Evolutionary conservation across 2,113 vertebrate genomes (phyloP).

Genomic region (Callaeas wilsoni): DNA sequence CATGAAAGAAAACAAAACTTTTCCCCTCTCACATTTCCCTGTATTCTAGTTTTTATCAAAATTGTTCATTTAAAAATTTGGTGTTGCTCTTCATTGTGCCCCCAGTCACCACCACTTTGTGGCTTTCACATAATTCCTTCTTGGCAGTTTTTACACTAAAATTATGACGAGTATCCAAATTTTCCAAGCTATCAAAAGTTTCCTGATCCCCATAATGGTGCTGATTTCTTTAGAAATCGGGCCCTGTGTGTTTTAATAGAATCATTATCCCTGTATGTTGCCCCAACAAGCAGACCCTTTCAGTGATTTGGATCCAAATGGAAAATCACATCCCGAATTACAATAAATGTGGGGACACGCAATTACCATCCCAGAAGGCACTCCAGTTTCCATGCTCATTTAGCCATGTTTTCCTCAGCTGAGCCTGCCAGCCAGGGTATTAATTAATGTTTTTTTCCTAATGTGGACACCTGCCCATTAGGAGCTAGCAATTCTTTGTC

Average conservation of each 20-base stretch:
- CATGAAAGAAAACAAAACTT: background rate
- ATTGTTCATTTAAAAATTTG: background rate
- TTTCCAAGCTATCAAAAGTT: background rate
- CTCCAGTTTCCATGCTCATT: conserved; percentile 15
- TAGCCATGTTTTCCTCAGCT: conserved; percentile 18
- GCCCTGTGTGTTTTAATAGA: background rate
- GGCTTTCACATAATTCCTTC: background rate
- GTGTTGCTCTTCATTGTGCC: background rate
- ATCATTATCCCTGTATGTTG: conserved; percentile 29
- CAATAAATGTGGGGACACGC: background rate
- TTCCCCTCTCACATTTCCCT: background rate
- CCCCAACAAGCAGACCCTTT: background rate
- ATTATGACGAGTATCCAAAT: background rate
- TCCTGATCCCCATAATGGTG: background rate
- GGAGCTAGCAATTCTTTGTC: background rate
- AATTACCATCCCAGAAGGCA: conserved; percentile 37
- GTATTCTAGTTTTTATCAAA: background rate
- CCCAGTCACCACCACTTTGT: background rate
- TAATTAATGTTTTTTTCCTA: conserved; percentile 56
- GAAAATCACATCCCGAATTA: conserved; percentile 40
- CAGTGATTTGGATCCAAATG: background rate
- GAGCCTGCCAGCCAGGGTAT: conserved; percentile 14
- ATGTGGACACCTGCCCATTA: conserved; percentile 50
- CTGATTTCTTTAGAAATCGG: conserved; percentile 5
- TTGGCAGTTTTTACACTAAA: background rate